Evolutionary conservation across 2,888 invertebrate genomes (phyloP).

Genomic region (Hipparchia semele): DNA sequence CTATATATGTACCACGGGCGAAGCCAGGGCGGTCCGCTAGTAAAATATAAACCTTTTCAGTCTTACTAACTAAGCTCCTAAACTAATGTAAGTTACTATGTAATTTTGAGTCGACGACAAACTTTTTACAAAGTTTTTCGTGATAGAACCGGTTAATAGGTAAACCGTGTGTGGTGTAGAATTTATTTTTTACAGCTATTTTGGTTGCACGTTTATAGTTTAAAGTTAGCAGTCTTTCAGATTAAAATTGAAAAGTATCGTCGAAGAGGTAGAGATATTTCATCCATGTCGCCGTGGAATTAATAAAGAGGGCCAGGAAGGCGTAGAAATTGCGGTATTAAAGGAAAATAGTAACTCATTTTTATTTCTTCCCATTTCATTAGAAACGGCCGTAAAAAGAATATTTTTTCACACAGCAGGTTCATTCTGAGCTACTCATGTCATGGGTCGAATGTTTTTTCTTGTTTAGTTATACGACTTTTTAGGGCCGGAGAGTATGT

Average conservation of each 20-base stretch:
- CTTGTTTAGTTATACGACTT: not conserved
- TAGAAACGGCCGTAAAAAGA: conserved; percentile 21
- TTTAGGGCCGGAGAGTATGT: not conserved
- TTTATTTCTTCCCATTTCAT: conserved; percentile 19
- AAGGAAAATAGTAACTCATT: conserved; percentile 27
- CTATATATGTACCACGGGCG: no score
- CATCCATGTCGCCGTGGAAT: conserved; percentile 21
- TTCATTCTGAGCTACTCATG: conserved; percentile 3
- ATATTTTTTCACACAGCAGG: conserved; percentile 12
- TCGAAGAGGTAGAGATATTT: conserved; percentile 10
- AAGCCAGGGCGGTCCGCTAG: no score
- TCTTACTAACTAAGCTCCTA: no score
- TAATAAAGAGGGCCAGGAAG: conserved; percentile 29
- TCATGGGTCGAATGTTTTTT: not conserved
- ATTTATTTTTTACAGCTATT: not conserved
- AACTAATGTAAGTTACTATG: no score
- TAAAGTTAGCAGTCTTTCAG: conserved; percentile 5
- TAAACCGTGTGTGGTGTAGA: no score
- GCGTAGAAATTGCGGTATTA: conserved; percentile 33
- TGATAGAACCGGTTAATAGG: no score
- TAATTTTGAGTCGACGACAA: no score
- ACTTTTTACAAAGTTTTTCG: no score
- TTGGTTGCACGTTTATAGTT: conserved; percentile 3
- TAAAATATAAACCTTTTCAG: no score
- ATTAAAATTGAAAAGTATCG: conserved; percentile 13